These are phyloP conservation scores for Galeruca laticollis DNA, from an alignment of 2,888 invertebrate species.

Conservation along the genomic window DNA sequence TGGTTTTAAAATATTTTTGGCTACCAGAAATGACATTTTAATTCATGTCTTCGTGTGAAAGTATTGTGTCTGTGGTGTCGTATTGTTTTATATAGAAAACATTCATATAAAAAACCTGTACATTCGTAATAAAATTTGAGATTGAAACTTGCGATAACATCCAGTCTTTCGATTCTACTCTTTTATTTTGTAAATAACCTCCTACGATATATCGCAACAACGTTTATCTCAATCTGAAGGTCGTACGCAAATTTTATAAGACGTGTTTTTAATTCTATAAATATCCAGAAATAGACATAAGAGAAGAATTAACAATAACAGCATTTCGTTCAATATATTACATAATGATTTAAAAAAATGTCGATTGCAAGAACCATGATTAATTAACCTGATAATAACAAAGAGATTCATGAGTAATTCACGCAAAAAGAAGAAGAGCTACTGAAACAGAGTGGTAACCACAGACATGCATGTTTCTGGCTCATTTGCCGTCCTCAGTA, in stretches of 20 bases:
- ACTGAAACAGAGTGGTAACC: too few relatives aligned
- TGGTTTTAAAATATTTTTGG: too few relatives aligned
- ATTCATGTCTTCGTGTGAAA: background rate
- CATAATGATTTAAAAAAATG: too few relatives aligned
- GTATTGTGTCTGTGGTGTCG: background rate
- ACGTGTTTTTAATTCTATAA: background rate
- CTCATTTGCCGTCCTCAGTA: too few relatives aligned
- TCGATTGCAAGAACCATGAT: too few relatives aligned
- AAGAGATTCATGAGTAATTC: too few relatives aligned
- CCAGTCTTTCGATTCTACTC: background rate
- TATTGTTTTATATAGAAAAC: conserved; percentile 49
- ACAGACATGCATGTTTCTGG: too few relatives aligned
- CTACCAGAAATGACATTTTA: too few relatives aligned
- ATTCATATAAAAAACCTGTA: conserved; percentile 47
- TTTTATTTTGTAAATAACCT: background rate
- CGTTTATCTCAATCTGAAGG: conserved; percentile 8
- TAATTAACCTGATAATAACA: too few relatives aligned
- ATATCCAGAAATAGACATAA: background rate
- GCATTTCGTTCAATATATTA: too few relatives aligned
- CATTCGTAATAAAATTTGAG: conserved; percentile 46
- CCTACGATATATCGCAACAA: conserved; percentile 4
- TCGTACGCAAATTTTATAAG: background rate
- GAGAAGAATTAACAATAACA: too few relatives aligned
- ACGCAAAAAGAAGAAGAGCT: too few relatives aligned
- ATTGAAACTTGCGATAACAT: conserved; percentile 39